These are phyloP conservation scores for Paralinhomoeus sp. DNA, from an alignment of 2,888 invertebrate genomes.

Conservation along the genomic window DNA sequence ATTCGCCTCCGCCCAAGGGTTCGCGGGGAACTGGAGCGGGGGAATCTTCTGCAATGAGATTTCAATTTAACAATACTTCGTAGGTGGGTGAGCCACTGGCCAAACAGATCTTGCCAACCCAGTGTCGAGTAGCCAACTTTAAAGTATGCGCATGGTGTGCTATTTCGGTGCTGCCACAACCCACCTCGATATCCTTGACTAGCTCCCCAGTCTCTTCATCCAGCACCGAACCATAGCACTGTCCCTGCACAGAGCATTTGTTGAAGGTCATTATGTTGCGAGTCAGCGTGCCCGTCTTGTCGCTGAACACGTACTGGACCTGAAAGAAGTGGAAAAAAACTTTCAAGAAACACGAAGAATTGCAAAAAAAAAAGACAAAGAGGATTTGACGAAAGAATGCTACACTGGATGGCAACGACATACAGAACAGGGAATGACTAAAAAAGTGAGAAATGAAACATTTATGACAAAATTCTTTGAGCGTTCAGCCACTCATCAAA, in stretches of 20 bases:
- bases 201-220: constrained; percentile 16
- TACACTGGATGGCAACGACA: no score
- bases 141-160: no score
- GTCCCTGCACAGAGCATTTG: constrained; percentile 82
- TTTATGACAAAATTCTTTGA: no score
- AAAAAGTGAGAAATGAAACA: no score
- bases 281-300: constrained; percentile 94
- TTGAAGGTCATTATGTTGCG: constrained; percentile 99
- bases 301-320: constrained; percentile 96
- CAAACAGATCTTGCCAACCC: no score
- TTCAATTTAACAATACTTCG: background rate
- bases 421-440: no score
- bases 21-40: constrained; percentile 54
- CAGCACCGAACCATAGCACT: constrained; percentile 47
- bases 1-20: constrained; percentile 65
- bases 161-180: no score
- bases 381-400: no score
- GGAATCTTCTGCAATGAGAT: constrained; percentile 11
- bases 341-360: background rate
- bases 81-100: no score
- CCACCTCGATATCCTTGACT: constrained; percentile 15
- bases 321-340: constrained; percentile 46
- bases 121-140: no score
- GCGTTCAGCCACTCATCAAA: no score
- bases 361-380: no score